A percentile compares a stretch with the other conserved stretches of the same genome.
Evolutionary conservation across 2,113 vertebrate species (phyloP).

Genomic region (Bujurquina vittata): DNA sequence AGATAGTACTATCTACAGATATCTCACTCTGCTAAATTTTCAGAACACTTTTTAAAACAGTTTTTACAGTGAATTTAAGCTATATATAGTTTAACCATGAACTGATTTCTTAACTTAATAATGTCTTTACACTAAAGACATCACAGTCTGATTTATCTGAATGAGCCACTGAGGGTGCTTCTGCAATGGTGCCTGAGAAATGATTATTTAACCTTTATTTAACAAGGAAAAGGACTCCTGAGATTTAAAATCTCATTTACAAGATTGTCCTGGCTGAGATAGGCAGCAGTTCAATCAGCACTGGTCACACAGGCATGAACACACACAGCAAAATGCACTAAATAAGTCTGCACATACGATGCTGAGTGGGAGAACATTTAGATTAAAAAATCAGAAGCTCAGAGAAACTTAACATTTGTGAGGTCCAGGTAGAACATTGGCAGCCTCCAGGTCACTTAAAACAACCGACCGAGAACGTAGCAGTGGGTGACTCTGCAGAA

Average conservation of each 20-base stretch:
- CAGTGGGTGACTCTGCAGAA: background rate
- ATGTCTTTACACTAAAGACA: no score
- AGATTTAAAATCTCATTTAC: background rate
- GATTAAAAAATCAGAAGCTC: background rate
- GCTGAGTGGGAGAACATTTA: background rate
- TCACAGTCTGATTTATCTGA: background rate
- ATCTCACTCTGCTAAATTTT: no score
- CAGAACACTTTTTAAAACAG: no score
- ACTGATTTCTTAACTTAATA: no score
- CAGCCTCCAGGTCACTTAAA: background rate
- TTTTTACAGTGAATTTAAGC: no score
- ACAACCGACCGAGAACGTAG: background rate
- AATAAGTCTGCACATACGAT: background rate
- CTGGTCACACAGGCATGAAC: background rate
- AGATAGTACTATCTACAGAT: no score
- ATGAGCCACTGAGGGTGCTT: background rate
- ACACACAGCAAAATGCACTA: background rate
- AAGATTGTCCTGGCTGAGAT: background rate
- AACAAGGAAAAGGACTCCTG: background rate
- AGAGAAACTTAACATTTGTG: accelerated
- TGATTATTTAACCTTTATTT: constrained; percentile 1
- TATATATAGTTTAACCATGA: no score
- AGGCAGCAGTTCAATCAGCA: background rate
- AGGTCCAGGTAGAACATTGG: background rate
- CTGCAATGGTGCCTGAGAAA: background rate